Conservation (phyloP, 2,888 invertebrate genomes). For the Microplitis deprimator region DNA sequence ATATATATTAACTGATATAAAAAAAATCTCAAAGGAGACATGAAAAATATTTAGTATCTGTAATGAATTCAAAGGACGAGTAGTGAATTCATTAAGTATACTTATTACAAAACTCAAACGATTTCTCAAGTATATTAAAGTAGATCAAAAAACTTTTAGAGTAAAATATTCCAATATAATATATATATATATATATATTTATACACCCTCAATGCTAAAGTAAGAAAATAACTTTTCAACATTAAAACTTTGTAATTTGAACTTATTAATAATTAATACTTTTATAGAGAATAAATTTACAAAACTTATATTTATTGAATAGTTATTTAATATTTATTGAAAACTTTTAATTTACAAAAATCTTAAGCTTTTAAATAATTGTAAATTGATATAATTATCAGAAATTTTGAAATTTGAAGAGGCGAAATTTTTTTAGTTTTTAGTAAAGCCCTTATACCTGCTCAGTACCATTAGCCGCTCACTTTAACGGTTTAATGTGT, state of each 20-base stretch:
- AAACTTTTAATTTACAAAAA: neutral
- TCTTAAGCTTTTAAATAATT: neutral
- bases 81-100: neutral
- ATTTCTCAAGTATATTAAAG: neutral
- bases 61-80: neutral
- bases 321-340: neutral
- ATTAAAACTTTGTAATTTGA: neutral
- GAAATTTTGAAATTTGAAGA: no score
- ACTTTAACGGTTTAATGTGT: no score
- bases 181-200: neutral
- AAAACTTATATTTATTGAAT: neutral
- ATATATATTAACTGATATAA: neutral
- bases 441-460: no score
- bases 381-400: no score
- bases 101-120: neutral
- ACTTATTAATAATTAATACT: neutral
- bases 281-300: neutral
- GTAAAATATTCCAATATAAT: neutral
- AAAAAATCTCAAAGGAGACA: neutral
- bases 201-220: neutral
- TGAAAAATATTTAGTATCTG: neutral
- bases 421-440: no score
- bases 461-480: no score
- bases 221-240: neutral
- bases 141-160: neutral